Conservation (phyloP, 2,113 vertebrate genomes). For the Melospiza georgiana region DNA sequence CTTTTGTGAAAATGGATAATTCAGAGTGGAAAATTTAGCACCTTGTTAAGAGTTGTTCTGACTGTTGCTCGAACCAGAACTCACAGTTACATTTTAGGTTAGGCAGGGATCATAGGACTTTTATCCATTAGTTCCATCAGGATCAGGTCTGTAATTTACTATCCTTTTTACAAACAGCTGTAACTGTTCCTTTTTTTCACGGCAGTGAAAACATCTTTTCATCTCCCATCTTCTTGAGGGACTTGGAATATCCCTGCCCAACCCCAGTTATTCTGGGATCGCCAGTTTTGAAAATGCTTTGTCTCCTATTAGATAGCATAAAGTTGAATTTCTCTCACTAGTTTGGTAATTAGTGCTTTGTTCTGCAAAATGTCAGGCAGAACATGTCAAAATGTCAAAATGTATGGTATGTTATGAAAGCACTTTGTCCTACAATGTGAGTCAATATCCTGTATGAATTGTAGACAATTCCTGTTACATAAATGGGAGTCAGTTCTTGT, state of each 20-base stretch:
- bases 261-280: background rate
- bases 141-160: background rate
- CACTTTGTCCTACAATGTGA: conserved; percentile 38
- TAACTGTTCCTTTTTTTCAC: background rate
- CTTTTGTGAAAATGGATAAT: background rate
- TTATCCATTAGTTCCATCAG: background rate
- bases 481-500: conserved; percentile 47
- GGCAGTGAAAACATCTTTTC: background rate
- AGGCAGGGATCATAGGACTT: background rate
- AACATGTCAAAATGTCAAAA: no score
- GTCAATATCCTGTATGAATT: conserved; percentile 62
- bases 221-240: background rate
- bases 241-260: background rate
- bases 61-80: background rate
- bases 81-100: background rate
- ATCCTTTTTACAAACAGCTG: background rate
- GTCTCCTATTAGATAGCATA: background rate
- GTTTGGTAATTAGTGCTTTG: background rate
- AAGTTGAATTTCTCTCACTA: background rate
- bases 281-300: background rate
- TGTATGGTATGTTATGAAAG: conserved; percentile 14
- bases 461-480: conserved; percentile 61
- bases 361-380: background rate
- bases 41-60: background rate
- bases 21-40: background rate